Evolutionary conservation across 2,888 invertebrate genomes (phyloP), one percentile per base, ranked within the genome.

Genomic region (Brenthis hecate): DNA sequence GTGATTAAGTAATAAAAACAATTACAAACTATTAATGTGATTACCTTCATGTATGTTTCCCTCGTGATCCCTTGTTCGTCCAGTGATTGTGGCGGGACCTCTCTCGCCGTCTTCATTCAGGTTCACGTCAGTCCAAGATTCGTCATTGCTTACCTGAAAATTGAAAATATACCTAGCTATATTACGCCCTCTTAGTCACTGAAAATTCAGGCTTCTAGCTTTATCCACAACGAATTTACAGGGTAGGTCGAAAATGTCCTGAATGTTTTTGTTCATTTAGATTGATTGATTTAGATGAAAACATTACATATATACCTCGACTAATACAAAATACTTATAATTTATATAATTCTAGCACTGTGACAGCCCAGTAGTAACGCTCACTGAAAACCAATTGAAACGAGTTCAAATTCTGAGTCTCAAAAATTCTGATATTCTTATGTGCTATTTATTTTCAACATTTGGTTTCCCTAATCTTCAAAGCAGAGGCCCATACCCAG

Each of bases 51-150:
- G 89, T 67, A 91, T 81, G 66, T 96, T 96, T 19, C 96, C 96
- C 76, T 96, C 96, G 76, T 94, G 94, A 79, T 96, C 96, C 56
- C 95, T 87, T 8, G 93, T 88, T 68, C 94, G 86, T 60, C 94
- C 94, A 0, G 91, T 89, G 73, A 91, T 91, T 23, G 91, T 91
- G 61, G 91, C 89, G 0, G 91, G 91, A 0, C 92, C 92, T 89
- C 96, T 80, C 91, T 95, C 81, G 81, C 94, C 92, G 70, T 97
- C 98, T 83, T 98, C 98, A 81, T 98, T 98, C 62, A 98, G 91
- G 85, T 98, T 98, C 54, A 98, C 98, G 81, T 98, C 98, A 1
- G 98, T 98, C 98, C 98, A 98, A 61, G 97, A 97, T 80, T 98
- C 98, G 80, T 98, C 98, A 75, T 95, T 95, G 73, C 94, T 95